Evolutionary conservation across 2,113 vertebrate species (phyloP).

Genomic region (Oreochromis spilurus): DNA sequence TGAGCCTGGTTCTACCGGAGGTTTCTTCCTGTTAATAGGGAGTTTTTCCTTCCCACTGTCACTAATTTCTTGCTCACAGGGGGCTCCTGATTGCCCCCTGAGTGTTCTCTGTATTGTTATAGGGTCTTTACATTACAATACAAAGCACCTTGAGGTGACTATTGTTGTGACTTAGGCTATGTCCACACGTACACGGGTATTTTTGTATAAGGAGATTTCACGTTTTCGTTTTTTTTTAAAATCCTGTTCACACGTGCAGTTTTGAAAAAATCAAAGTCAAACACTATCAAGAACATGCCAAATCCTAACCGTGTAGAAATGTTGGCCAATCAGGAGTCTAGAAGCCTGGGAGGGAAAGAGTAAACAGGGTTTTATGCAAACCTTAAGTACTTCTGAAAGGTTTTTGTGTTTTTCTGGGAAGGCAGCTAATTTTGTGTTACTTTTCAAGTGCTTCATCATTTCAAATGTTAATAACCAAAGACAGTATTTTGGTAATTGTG

Average conservation of each 20-base stretch:
- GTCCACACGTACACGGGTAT: neutral
- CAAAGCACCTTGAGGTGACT: neutral
- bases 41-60: neutral
- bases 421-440: neutral
- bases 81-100: neutral
- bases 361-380: neutral
- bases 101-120: neutral
- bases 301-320: neutral
- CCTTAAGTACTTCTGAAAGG: neutral
- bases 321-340: neutral
- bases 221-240: fast-evolving
- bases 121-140: neutral
- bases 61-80: neutral
- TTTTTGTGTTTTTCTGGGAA: neutral
- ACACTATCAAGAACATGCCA: neutral
- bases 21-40: neutral
- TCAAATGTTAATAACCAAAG: neutral
- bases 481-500: neutral
- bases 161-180: neutral
- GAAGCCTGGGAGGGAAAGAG: fast-evolving
- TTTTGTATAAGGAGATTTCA: neutral
- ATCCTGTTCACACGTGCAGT: neutral
- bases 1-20: neutral
- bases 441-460: neutral
- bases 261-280: neutral